A percentile compares a stretch with the other conserved stretches of the same genome.
These are phyloP conservation scores for Rhinella marina DNA, from an alignment of 2,797 vertebrate species.

Conservation along the genomic window DNA sequence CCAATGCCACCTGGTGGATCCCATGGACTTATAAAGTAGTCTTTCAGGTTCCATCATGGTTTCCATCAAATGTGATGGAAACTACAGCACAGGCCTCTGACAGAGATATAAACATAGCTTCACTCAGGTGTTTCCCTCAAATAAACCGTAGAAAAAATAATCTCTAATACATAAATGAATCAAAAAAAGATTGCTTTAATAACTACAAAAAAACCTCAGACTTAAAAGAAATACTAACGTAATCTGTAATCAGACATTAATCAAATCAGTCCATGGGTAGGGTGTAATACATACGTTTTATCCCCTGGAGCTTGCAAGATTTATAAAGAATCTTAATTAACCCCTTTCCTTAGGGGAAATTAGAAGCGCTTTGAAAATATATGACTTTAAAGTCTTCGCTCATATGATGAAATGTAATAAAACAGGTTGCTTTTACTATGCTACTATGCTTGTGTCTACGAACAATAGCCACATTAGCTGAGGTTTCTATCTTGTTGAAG, in stretches of 20 bases:
- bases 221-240: conserved; percentile 1
- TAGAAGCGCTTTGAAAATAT: conserved; percentile 37
- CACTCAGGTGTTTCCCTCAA: not conserved
- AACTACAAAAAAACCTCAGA: not conserved
- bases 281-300: conserved; percentile 20
- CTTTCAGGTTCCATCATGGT: no score
- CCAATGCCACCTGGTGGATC: no score
- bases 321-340: conserved; percentile 51
- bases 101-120: not conserved
- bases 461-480: not conserved
- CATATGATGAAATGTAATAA: conserved; percentile 37
- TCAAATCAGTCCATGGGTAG: not conserved
- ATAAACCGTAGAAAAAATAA: not conserved
- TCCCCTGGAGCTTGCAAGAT: conserved; percentile 1
- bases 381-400: conserved; percentile 37
- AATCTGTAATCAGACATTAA: conserved; percentile 11
- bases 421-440: conserved; percentile 23
- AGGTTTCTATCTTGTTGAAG: not conserved
- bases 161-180: not conserved
- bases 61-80: no score
- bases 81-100: no score
- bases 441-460: not conserved
- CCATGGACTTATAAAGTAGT: no score
- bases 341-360: conserved; percentile 39
- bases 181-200: not conserved